These are phyloP conservation scores for Stictocephala bisonia DNA, from an alignment of 2,888 invertebrate species.

Conservation along the genomic window DNA sequence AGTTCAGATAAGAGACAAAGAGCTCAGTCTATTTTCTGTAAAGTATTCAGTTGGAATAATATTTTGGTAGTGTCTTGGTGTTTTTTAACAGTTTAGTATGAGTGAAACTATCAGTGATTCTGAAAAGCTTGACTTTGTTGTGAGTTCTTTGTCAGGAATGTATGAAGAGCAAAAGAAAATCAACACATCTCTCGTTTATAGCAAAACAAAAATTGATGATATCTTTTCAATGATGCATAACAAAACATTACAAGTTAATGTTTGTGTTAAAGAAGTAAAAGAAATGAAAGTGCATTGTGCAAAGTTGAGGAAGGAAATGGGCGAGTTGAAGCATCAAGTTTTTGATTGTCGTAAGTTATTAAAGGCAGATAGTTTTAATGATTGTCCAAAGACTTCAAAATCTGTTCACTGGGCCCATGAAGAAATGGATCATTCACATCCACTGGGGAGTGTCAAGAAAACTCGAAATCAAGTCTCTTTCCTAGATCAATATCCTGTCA, in stretches of 20 bases:
- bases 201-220: conserved; percentile 38
- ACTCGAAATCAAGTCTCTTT: no score
- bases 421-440: no score
- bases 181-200: background rate
- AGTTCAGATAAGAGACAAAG: no score
- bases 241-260: conserved; percentile 17
- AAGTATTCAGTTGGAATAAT: no score
- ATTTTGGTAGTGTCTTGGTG: no score
- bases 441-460: no score
- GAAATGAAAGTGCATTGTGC: conserved; percentile 6
- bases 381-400: background rate
- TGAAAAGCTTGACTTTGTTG: background rate
- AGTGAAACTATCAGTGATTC: no score
- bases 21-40: no score
- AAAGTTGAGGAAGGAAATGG: conserved; percentile 20
- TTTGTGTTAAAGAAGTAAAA: conserved; percentile 5
- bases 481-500: no score
- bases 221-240: conserved; percentile 35
- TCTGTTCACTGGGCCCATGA: background rate
- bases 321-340: conserved; percentile 7
- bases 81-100: no score
- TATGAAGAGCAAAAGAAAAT: background rate
- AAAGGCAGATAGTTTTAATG: no score
- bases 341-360: conserved; percentile 16
- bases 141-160: background rate